Base-by-base conservation (phyloP, 2,113 vertebrate species). In the Albula glossodonta region DNA sequence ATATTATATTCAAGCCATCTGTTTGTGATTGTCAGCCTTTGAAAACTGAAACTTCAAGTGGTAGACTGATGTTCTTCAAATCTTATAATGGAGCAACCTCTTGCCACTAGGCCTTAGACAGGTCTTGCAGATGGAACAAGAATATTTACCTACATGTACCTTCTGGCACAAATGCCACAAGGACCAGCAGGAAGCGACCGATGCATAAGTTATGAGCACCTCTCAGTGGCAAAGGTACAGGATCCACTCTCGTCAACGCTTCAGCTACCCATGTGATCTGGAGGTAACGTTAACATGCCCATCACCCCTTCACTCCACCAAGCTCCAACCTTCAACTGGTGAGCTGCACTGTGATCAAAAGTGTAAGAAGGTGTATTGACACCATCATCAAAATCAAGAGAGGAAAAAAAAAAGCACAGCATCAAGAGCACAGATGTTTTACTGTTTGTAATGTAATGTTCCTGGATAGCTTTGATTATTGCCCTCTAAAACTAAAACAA, bases 51-150 rank as follows among this genome's bases (percentile, higher is more conserved):
- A 41, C 41, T 70, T 22, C n/a, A 9, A 74, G 56, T 66, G 50
- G 66, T 17, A 53, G 13, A 82, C 50, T 25, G n/a, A 41, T 56
- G 50, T n/a, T 66, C 63, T 88, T 85, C 60, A 78, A 66, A 79
- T 77, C 48, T 80, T 79, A 51, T 74, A 82, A 51, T 41, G 13
- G 83, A 6, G 53, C 5, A 5, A 56, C 53, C 11, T 5, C 53
- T n/a, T n/a, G n/a, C n/a, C n/a, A n/a, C n/a, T n/a, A n/a, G n/a
- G n/a, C n/a, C n/a, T n/a, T n/a, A n/a, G n/a, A n/a, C n/a, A 74
- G n/a, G n/a, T 74, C 9, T n/a, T 74, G 66, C n/a, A 74, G n/a
- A 74, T 31, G 8, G 66, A 22, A 74, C 2, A 19, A 8, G n/a
- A 1, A 74, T 74, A 7, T 25, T 74, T n/a, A 74, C n/a, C 66